These are phyloP conservation scores for Alexandromys fortis DNA, from an alignment of 2,113 vertebrate species.

Conservation along the genomic window DNA sequence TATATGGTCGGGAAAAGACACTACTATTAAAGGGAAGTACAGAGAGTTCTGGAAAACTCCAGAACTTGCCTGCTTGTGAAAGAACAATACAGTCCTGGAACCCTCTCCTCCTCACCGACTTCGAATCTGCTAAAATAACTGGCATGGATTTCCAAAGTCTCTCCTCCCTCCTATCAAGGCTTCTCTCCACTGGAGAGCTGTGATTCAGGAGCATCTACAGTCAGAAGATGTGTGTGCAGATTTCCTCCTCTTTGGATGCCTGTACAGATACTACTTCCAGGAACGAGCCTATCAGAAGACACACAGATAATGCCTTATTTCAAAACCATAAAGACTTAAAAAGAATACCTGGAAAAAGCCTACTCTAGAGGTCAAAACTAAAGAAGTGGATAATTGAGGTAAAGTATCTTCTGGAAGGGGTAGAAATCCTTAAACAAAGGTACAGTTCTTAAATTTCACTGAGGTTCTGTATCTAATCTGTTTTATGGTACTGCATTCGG, in stretches of 20 bases:
- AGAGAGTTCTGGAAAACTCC: background rate
- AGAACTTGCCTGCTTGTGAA: background rate
- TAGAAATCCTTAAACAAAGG: background rate
- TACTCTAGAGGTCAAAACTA: background rate
- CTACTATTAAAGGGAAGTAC: background rate
- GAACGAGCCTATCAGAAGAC: background rate
- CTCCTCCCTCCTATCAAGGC: background rate
- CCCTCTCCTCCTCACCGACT: background rate
- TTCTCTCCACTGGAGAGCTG: background rate
- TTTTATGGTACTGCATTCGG: background rate
- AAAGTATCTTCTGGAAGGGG: background rate
- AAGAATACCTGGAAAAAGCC: background rate
- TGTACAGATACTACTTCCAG: background rate
- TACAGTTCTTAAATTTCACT: slow-evolving; percentile 15
- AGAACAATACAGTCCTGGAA: background rate
- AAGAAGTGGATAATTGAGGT: slow-evolving; percentile 10
- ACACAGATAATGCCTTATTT: background rate
- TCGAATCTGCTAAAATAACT: background rate
- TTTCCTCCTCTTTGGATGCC: background rate
- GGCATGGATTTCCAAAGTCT: slow-evolving; percentile 29
- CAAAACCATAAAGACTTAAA: background rate
- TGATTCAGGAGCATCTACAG: background rate
- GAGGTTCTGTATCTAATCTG: background rate
- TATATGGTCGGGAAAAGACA: background rate
- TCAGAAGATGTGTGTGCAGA: background rate